Base-by-base conservation (phyloP, 2,113 vertebrate species). In the Prunella fulvescens region DNA sequence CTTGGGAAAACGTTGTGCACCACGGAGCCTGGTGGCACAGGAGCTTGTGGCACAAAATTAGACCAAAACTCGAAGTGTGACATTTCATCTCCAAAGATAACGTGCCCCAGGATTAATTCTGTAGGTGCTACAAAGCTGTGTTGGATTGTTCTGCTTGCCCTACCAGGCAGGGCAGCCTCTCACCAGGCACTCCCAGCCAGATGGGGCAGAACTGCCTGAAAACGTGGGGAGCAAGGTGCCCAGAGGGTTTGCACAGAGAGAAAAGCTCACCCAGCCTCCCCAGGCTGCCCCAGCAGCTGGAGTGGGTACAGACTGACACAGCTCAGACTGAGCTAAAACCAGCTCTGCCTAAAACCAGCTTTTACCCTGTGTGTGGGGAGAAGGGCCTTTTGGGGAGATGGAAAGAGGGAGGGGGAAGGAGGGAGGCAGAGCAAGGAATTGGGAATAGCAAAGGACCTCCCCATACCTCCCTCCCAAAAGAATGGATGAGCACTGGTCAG, bases 291-390 rank as follows among this genome's bases (percentile, higher is more conserved):
- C 64, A 77, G 48, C 40, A 51, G 29, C 42, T 40, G 26, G 24
- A 48, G 23, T 2, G 15, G 79, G 48, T 11, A 51, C 6, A 71
- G 15, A 69, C 16, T 11, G 17, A 51, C 3, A 31, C 17, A 76
- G n/a, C 31, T 65, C 0, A 5, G 9, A 37, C 37, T 1, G 6
- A 11, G 33, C 19, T 4, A 1, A 23, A 81, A 81, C 2, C 33
- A 80, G 17, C 16, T 56, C 6, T 65, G 56, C 39, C 47, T 45
- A 10, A 11, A 35, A 15, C 22, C 56, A 57, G 14, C 33, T 17
- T 39, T 56, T 66, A 25, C 25, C 17, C 74, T 53, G 24, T 5
- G 50, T 39, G 42, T 1, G 11, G 11, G 18, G 47, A 80, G 33
- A 73, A 79, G 12, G 14, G 40, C 18, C 61, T 79, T 28, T 12